phyloP scores from a whole-genome alignment of 1,140 invertebrate genomes.

The Lasaia peninsularis region DNA sequence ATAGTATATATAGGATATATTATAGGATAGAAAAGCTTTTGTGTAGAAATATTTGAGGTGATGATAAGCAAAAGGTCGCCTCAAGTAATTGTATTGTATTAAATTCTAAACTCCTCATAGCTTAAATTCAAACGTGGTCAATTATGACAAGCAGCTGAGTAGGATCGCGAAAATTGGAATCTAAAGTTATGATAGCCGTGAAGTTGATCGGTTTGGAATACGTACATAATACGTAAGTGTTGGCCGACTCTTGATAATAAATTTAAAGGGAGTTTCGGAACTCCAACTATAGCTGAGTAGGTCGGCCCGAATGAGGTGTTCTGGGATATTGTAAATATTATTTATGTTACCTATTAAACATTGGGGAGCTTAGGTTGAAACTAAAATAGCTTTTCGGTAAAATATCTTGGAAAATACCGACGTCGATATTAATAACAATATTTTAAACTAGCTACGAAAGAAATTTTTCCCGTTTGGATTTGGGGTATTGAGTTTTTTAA shows the following conservation, averaged over 20 bases:
- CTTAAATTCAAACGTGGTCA: neutral
- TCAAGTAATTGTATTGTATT: too few relatives aligned
- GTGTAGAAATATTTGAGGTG: too few relatives aligned
- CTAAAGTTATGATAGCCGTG: neutral
- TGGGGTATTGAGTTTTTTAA: too few relatives aligned
- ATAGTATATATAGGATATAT: too few relatives aligned
- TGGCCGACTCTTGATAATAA: conserved; percentile 37
- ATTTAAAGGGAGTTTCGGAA: conserved; percentile 41
- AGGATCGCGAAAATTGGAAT: neutral
- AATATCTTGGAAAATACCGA: conserved; percentile 1
- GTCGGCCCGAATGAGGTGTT: conserved; percentile 41
- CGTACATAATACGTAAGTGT: conserved; percentile 10
- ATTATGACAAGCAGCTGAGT: neutral
- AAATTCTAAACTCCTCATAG: too few relatives aligned
- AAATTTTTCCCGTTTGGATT: too few relatives aligned
- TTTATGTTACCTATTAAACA: conserved; percentile 36
- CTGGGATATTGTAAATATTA: conserved; percentile 43
- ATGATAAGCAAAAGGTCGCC: too few relatives aligned
- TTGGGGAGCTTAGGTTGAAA: conserved; percentile 19
- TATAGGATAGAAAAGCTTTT: too few relatives aligned
- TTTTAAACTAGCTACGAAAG: neutral
- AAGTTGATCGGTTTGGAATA: neutral
- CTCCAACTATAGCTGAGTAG: conserved; percentile 30
- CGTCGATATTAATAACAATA: neutral
- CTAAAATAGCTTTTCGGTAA: conserved; percentile 1